Conservation (phyloP, 1,140 invertebrate genomes). For the Pomacea maculata region DNA sequence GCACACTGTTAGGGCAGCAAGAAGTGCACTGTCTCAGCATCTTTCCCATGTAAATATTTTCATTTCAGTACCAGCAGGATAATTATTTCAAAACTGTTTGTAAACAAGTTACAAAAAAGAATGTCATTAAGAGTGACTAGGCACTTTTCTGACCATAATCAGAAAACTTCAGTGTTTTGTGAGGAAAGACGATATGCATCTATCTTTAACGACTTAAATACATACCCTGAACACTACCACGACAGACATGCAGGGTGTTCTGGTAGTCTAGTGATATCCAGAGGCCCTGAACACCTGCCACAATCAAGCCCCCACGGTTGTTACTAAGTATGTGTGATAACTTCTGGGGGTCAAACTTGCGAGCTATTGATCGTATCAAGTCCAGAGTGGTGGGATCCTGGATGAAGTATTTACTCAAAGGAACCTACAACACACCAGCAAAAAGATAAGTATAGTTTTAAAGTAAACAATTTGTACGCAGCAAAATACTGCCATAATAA, state of each 20-base stretch:
- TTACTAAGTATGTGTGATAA: constrained; percentile 44
- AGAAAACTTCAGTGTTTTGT: too few relatives aligned
- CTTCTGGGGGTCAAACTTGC: constrained; percentile 56
- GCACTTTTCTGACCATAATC: too few relatives aligned
- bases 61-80: too few relatives aligned
- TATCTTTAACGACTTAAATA: neutral
- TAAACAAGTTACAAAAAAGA: too few relatives aligned
- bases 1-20: neutral
- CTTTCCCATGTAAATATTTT: neutral
- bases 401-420: constrained; percentile 64
- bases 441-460: neutral
- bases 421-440: constrained; percentile 48
- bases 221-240: constrained; percentile 54
- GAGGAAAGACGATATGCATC: too few relatives aligned
- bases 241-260: constrained; percentile 53
- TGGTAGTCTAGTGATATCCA: constrained; percentile 57
- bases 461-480: neutral
- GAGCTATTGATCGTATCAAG: constrained; percentile 49
- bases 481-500: neutral
- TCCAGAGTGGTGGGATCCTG: constrained; percentile 59
- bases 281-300: constrained; percentile 40
- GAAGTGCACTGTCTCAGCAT: neutral
- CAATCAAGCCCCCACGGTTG: constrained; percentile 51
- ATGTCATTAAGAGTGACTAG: too few relatives aligned
- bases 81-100: too few relatives aligned